phyloP scores from a whole-genome alignment of 2,797 vertebrate genomes.

The Enteromius treurensis region DNA sequence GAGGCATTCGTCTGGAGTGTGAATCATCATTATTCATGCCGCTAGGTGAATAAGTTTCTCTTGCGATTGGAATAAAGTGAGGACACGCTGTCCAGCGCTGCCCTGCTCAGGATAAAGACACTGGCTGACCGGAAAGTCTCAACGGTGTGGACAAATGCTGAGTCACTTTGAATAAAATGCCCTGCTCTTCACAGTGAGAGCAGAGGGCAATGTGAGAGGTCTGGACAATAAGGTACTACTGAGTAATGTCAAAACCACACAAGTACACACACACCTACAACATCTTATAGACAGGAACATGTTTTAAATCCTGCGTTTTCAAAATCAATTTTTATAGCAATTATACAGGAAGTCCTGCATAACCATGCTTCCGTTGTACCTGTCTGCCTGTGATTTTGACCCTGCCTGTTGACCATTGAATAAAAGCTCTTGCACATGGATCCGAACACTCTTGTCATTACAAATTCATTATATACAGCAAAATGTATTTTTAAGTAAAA shows the following conservation, averaged over 20 bases:
- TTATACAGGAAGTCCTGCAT: neutral
- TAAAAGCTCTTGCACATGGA: no score
- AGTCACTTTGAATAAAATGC: constrained; percentile 30
- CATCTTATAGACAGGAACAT: constrained; percentile 9
- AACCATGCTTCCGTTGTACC: neutral
- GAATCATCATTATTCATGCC: neutral
- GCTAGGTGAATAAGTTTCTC: neutral
- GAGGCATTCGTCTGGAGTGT: constrained; percentile 8
- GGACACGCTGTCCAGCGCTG: neutral
- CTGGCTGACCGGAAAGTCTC: neutral
- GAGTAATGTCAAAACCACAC: constrained; percentile 26
- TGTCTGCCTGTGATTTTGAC: no score
- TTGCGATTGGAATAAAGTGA: neutral
- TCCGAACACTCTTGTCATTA: no score
- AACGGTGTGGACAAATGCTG: neutral
- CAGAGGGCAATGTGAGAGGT: constrained; percentile 17
- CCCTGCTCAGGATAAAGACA: constrained; percentile 8
- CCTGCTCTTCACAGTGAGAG: constrained; percentile 12
- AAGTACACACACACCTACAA: neutral
- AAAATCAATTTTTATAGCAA: neutral
- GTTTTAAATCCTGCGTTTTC: neutral
- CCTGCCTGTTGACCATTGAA: no score
- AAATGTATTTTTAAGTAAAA: no score
- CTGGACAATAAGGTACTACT: constrained; percentile 30
- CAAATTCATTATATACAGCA: no score